These are phyloP conservation scores for Capricornis sumatraensis DNA, from an alignment of 2,113 vertebrate species.

Conservation along the genomic window DNA sequence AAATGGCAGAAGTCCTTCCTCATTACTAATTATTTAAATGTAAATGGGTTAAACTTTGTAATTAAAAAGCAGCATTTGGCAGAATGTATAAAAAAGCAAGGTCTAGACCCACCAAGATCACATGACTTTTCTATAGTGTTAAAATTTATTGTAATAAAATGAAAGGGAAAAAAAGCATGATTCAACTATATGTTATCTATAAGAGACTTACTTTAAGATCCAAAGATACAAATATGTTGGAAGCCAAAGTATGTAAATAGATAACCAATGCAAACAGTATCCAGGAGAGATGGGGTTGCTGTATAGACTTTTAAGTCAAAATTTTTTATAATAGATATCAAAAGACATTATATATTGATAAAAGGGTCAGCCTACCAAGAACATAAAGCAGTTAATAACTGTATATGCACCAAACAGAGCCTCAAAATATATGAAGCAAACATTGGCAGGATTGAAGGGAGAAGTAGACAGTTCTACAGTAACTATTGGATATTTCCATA, in stretches of 20 bases:
- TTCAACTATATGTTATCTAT: neutral
- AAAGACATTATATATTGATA: conserved; percentile 19
- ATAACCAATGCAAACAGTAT: neutral
- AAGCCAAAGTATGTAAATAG: neutral
- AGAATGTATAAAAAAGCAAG: neutral
- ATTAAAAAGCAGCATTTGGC: conserved; percentile 1
- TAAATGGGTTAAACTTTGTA: neutral
- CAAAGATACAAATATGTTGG: neutral
- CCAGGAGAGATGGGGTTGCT: neutral
- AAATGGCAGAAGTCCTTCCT: neutral
- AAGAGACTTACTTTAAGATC: neutral
- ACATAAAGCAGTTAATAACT: neutral
- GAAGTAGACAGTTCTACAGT: neutral
- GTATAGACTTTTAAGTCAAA: neutral
- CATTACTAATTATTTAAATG: conserved; percentile 5
- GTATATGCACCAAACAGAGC: neutral
- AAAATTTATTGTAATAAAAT: neutral
- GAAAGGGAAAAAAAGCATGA: neutral
- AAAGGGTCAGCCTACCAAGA: neutral
- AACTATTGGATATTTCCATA: neutral
- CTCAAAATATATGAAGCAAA: neutral
- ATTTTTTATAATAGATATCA: neutral
- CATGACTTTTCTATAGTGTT: neutral
- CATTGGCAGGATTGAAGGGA: neutral
- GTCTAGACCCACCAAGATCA: neutral